Conservation (phyloP, 2,113 vertebrate species). For the Rhodinocichla rosea region DNA sequence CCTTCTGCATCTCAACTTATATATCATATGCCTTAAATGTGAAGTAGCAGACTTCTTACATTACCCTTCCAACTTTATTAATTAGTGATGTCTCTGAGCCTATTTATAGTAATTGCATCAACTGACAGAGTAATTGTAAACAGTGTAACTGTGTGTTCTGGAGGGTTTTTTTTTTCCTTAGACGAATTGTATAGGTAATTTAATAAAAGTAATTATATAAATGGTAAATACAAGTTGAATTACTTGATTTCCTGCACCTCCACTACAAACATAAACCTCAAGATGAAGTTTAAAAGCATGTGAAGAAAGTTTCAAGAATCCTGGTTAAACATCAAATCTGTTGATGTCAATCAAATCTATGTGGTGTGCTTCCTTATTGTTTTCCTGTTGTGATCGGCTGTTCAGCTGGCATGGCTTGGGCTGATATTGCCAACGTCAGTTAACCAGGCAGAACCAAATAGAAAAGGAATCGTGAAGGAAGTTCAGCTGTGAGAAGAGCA, state of each 20-base stretch:
- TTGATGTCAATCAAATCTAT: neutral
- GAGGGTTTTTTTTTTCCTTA: slow-evolving; percentile 46
- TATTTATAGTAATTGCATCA: slow-evolving; percentile 73
- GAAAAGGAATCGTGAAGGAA: neutral
- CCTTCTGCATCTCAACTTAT: neutral
- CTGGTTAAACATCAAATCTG: neutral
- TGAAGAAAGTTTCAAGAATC: neutral
- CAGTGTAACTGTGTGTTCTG: slow-evolving; percentile 61
- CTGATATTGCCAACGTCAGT: neutral
- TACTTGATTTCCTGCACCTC: slow-evolving; percentile 32
- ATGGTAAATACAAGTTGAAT: slow-evolving; percentile 60
- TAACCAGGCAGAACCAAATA: neutral
- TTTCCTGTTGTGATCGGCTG: neutral
- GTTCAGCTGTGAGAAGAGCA: neutral
- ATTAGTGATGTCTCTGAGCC: slow-evolving; percentile 72
- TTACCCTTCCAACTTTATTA: slow-evolving; percentile 68
- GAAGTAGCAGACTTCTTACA: slow-evolving; percentile 3
- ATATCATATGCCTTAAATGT: slow-evolving; percentile 24
- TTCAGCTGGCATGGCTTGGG: neutral
- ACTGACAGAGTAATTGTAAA: slow-evolving; percentile 70
- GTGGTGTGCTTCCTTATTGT: neutral
- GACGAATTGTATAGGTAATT: slow-evolving; percentile 61
- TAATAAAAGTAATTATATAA: slow-evolving; percentile 70
- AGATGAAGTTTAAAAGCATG: neutral
- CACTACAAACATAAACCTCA: slow-evolving; percentile 11